Evolutionary conservation across 1,140 invertebrate species (phyloP).

Genomic region (Drosophila nigromelanica): DNA sequence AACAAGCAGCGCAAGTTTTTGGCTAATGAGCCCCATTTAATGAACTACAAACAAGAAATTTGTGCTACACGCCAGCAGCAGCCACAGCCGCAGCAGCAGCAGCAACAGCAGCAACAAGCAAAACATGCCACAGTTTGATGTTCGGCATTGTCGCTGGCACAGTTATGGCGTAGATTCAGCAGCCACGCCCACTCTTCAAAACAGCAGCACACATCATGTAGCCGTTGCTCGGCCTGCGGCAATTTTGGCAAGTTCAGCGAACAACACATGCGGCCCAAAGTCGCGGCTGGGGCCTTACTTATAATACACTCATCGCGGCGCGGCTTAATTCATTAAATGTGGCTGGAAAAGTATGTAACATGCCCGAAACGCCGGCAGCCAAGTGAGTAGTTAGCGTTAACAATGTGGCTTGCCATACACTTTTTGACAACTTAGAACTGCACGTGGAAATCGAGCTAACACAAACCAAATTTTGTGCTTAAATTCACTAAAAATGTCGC

Average conservation of each 20-base stretch:
- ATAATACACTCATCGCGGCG: slow-evolving; percentile 19
- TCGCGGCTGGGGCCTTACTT: slow-evolving; percentile 9
- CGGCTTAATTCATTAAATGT: slow-evolving; percentile 70
- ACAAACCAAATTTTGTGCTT: background rate
- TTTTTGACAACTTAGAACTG: background rate
- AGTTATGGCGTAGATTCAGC: background rate
- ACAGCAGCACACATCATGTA: slow-evolving; percentile 25
- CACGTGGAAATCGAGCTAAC: background rate
- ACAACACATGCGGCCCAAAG: slow-evolving; percentile 30
- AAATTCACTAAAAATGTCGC: background rate
- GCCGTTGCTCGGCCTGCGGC: slow-evolving; percentile 47
- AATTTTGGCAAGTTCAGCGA: slow-evolving; percentile 51
- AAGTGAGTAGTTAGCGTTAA: slow-evolving; percentile 61
- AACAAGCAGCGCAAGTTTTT: slow-evolving; percentile 43
- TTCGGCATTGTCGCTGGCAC: slow-evolving; percentile 26
- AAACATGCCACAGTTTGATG: slow-evolving; percentile 50
- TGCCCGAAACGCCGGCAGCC: slow-evolving; percentile 49
- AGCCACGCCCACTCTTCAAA: slow-evolving; percentile 6
- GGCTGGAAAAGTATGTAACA: slow-evolving; percentile 50
- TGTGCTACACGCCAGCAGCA: slow-evolving; percentile 38
- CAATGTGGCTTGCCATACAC: slow-evolving; percentile 58
- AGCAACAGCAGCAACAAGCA: background rate
- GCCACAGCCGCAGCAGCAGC: slow-evolving; percentile 22
- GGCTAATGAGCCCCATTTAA: slow-evolving; percentile 73
- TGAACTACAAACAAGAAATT: slow-evolving; percentile 67